Conservation (phyloP, 2,888 invertebrate genomes). For the Tipula vernalis region DNA sequence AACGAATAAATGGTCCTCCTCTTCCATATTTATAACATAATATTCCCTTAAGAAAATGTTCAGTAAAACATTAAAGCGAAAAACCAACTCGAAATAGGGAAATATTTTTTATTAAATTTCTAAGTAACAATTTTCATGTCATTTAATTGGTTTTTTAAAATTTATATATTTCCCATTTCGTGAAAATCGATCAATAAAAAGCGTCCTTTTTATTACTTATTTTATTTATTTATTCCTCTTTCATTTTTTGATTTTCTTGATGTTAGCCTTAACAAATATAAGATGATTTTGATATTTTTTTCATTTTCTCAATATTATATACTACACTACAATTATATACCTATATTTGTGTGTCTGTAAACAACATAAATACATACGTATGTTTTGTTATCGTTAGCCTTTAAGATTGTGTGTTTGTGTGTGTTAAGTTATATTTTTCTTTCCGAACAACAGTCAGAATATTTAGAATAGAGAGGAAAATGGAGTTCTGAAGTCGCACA, state of each 20-base stretch:
- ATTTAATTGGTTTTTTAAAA: background rate
- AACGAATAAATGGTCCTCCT: background rate
- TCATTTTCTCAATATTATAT: background rate
- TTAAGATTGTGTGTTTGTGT: background rate
- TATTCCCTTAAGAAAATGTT: background rate
- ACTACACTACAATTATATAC: background rate
- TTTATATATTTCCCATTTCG: background rate
- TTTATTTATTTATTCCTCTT: background rate
- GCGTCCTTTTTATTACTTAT: background rate
- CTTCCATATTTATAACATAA: background rate
- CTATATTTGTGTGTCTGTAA: background rate
- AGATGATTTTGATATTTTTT: background rate
- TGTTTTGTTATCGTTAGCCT: background rate
- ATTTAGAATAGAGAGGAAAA: background rate
- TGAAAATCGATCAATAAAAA: background rate
- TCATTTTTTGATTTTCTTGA: background rate
- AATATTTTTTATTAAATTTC: background rate
- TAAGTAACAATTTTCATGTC: background rate
- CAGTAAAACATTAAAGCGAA: background rate
- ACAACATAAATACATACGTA: background rate
- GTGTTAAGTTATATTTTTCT: background rate
- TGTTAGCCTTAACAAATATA: background rate
- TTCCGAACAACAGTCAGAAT: background rate
- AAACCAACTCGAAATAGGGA: background rate
- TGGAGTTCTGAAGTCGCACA: background rate